Percentiles rank a stretch among this genome's conserved stretches.
These are phyloP conservation scores for Trachelus tabidus DNA, from an alignment of 2,888 invertebrate genomes.

Conservation along the genomic window DNA sequence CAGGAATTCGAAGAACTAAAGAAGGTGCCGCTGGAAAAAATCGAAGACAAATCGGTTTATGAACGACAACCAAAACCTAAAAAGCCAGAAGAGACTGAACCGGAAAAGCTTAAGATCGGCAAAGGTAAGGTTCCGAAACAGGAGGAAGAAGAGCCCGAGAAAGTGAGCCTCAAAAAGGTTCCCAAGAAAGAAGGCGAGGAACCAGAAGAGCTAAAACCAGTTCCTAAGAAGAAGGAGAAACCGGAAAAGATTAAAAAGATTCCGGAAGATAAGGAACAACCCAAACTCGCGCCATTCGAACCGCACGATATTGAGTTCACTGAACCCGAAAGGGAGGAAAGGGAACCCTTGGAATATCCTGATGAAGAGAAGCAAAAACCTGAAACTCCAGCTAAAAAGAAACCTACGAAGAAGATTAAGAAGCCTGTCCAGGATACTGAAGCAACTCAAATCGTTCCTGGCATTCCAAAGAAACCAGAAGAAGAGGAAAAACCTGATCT, in stretches of 20 bases:
- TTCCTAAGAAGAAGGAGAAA: constrained; percentile 43
- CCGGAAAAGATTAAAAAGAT: constrained; percentile 43
- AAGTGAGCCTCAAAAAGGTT: constrained; percentile 69
- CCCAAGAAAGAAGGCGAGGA: constrained; percentile 64
- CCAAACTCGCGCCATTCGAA: constrained; percentile 60
- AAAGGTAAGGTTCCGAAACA: constrained; percentile 68
- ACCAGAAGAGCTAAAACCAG: constrained; percentile 53
- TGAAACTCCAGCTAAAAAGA: constrained; percentile 39
- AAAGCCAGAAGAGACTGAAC: constrained; percentile 65
- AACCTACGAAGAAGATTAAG: constrained; percentile 45
- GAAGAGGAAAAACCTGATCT: constrained; percentile 44
- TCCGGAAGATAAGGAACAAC: constrained; percentile 54
- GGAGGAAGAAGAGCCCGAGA: constrained; percentile 61
- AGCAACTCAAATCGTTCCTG: constrained; percentile 36
- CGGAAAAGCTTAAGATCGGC: constrained; percentile 66
- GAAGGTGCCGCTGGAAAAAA: constrained; percentile 59
- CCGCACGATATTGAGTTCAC: constrained; percentile 62
- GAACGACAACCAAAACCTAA: constrained; percentile 64
- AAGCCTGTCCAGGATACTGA: constrained; percentile 46
- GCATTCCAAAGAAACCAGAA: constrained; percentile 44
- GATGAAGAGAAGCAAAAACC: constrained; percentile 32
- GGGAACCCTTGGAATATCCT: constrained; percentile 43
- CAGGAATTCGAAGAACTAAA: constrained; percentile 63
- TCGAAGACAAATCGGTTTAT: constrained; percentile 57
- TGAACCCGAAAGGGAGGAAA: constrained; percentile 56